Evolutionary conservation across 1,140 invertebrate genomes (phyloP), one percentile per base, ranked within the genome.

Genomic region (Galendromus occidentalis): DNA sequence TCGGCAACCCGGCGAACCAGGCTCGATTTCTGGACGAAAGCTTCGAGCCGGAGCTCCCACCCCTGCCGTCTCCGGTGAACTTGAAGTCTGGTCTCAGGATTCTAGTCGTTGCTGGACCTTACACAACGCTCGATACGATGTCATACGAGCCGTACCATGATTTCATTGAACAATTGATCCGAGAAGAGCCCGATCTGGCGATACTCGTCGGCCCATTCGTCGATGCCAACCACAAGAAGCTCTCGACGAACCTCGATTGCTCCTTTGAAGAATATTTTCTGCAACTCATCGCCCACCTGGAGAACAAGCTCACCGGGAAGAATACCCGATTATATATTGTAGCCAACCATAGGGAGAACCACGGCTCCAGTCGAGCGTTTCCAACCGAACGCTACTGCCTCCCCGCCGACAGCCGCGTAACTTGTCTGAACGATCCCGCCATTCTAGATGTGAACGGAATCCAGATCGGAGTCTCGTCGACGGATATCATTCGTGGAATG

Each of bases 101-200:
- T 30, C 77, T 89, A 12, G 76, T 89, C 12, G 87, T 85, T 12
- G 80, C 83, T 28, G 91, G 90, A 7, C 90, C 90, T 0, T 93
- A 85, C 70, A 87, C 87, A 0, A 80, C 83, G 1, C 79, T 80
- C 7, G 84, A 87, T 64, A 85, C 85, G 72, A 73, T 90, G 64
- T 73, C 79, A 1, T 93, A 86, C 74, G 84, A 91, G 70, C 87
- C 89, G 0, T 75, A 93, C 12, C 81, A 82, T 68, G 86, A 91
- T 71, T 76, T 93, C 1, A 75, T 91, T 68, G 18, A 68, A 4
- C 14, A 59, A 22, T 22, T 59, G 14, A 0, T 22, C 25, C 14
- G 25, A 9, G 51, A 59, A 17, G 51, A 59, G 33, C 51, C 51
- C 1, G 17, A 59, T 22, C 17, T 59, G 14, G 51, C 51, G 25